Conservation (phyloP, 2,113 vertebrate species). For the Gadus macrocephalus region DNA sequence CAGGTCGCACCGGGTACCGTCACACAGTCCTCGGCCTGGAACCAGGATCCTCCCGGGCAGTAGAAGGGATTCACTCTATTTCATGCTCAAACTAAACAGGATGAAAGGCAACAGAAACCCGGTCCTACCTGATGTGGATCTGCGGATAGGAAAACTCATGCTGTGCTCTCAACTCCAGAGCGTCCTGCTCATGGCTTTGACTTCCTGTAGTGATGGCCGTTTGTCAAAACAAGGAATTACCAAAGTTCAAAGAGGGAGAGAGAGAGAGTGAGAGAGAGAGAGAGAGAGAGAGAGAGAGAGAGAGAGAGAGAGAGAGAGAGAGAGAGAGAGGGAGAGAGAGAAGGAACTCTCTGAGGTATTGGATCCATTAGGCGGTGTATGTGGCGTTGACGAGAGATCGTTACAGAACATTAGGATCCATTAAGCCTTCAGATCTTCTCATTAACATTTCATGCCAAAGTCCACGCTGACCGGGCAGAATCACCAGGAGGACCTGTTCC, state of each 20-base stretch:
- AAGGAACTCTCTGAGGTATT: conserved; percentile 86
- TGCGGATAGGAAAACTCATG: conserved; percentile 91
- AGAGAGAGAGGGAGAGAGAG: too few species aligned
- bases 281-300: conserved; percentile 60
- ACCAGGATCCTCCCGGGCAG: too few species aligned
- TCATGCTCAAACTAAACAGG: too few species aligned
- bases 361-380: conserved; percentile 84
- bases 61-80: too few species aligned
- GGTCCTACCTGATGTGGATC: conserved; percentile 89
- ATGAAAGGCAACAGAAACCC: background rate
- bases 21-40: too few species aligned
- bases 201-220: conserved; percentile 70
- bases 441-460: conserved; percentile 94
- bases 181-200: conserved; percentile 54
- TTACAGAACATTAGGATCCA: conserved; percentile 96
- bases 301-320: too few species aligned
- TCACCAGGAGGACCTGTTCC: conserved; percentile 41
- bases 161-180: conserved; percentile 67
- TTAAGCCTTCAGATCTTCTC: conserved; percentile 89
- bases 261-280: conserved; percentile 59
- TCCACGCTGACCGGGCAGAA: conserved; percentile 84
- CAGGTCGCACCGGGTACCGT: too few species aligned
- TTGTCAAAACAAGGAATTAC: conserved; percentile 62
- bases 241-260: conserved; percentile 81
- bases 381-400: conserved; percentile 91